phyloP scores from a whole-genome alignment of 37 sponge, comb jelly and placozoan genomes.

The Aplysina aerophoba region DNA sequence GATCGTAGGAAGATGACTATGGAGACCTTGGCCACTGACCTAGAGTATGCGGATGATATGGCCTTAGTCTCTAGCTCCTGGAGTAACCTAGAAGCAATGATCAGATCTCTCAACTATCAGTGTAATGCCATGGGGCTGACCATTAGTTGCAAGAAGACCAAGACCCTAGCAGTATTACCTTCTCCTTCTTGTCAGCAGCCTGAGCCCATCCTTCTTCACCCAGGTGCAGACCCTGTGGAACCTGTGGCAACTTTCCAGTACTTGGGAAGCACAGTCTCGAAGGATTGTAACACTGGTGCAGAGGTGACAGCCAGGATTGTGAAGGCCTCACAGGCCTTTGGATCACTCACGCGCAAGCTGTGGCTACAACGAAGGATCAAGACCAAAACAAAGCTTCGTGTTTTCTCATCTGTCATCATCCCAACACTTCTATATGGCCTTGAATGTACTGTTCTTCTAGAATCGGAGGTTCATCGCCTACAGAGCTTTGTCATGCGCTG shows the following conservation, averaged over 20 bases:
- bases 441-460: slow-evolving; percentile 12
- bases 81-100: slow-evolving; percentile 8
- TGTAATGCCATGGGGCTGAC: slow-evolving; percentile 20
- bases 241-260: slow-evolving; percentile 25
- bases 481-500: slow-evolving; percentile 21
- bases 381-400: slow-evolving; percentile 11
- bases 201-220: slow-evolving; percentile 8
- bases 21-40: slow-evolving; percentile 7
- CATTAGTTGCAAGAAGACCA: slow-evolving; percentile 28
- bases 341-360: slow-evolving; percentile 8
- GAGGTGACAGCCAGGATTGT: slow-evolving; percentile 18
- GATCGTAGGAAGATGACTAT: slow-evolving; percentile 8
- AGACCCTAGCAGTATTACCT: slow-evolving; percentile 19
- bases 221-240: slow-evolving; percentile 20
- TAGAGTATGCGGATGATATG: slow-evolving; percentile 15
- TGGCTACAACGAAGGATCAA: slow-evolving; percentile 9
- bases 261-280: slow-evolving; percentile 11
- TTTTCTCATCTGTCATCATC: slow-evolving; percentile 1
- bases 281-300: slow-evolving; percentile 16
- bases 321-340: slow-evolving; percentile 23
- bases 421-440: slow-evolving; percentile 21
- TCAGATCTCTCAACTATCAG: slow-evolving; percentile 7
- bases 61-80: slow-evolving; percentile 14
- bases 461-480: slow-evolving; percentile 7
- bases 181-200: slow-evolving; percentile 16